Evolutionary conservation across 2,888 invertebrate genomes (phyloP).

Genomic region (Nephrotoma flavescens): DNA sequence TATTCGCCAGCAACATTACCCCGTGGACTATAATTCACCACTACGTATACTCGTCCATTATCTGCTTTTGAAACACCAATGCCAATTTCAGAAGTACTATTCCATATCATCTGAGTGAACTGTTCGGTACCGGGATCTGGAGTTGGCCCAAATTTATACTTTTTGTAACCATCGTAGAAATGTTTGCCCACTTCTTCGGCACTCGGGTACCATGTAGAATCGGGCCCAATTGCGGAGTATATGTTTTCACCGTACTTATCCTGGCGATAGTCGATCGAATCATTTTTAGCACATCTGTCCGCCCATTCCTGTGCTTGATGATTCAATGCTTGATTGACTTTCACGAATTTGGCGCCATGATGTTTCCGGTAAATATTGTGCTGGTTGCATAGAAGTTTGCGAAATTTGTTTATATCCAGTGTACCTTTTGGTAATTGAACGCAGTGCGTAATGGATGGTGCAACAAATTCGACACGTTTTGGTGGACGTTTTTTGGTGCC

Average conservation of each 20-base stretch:
- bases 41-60: neutral
- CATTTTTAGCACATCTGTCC: neutral
- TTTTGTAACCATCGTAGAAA: neutral
- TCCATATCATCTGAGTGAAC: neutral
- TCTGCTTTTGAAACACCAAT: neutral
- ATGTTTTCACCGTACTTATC: constrained; percentile 3
- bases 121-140: neutral
- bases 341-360: neutral
- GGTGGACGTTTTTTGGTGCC: neutral
- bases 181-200: neutral
- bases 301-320: neutral
- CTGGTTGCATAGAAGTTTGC: neutral
- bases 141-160: neutral
- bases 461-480: neutral
- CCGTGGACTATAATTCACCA: neutral
- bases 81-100: neutral
- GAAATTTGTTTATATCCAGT: neutral
- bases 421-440: neutral
- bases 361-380: constrained; percentile 1
- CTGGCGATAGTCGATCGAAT: neutral
- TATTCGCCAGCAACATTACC: neutral
- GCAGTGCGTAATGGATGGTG: neutral
- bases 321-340: neutral
- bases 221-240: neutral
- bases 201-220: neutral